Evolutionary conservation across 2,888 invertebrate genomes (phyloP).

Genomic region (Listrodromus nycthemerus): DNA sequence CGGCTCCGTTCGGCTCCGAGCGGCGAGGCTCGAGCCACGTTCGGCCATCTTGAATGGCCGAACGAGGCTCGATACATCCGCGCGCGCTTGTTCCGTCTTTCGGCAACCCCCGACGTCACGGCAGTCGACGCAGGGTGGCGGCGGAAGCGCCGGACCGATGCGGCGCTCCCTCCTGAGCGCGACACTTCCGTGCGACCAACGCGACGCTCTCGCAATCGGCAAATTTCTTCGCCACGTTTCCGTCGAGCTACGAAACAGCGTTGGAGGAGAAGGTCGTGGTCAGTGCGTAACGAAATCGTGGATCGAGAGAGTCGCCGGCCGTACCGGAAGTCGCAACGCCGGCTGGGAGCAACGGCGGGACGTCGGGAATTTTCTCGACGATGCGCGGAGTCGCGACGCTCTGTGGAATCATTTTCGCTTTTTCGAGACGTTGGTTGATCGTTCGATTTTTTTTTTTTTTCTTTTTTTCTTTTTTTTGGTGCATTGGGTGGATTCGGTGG

Average conservation of each 20-base stretch:
- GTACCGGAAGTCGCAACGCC: slow-evolving; percentile 57
- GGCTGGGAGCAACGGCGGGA: slow-evolving; percentile 56
- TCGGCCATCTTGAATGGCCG: not conserved
- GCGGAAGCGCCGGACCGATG: slow-evolving; percentile 62
- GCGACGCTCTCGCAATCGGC: not conserved
- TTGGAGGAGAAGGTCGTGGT: not conserved
- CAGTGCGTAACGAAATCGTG: not conserved
- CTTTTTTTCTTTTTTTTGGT: not conserved
- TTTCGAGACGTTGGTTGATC: not conserved
- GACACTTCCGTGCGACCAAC: not conserved
- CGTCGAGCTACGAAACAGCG: not conserved
- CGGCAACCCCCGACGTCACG: slow-evolving; percentile 43
- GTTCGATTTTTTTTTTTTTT: not conserved
- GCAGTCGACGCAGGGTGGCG: slow-evolving; percentile 65
- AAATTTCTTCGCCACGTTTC: too few species aligned
- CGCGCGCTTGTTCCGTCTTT: slow-evolving; percentile 37
- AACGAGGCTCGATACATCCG: slow-evolving; percentile 64
- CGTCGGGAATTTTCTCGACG: not conserved
- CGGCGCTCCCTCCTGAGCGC: slow-evolving; percentile 31
- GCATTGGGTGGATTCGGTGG: too few species aligned
- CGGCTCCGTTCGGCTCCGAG: too few species aligned
- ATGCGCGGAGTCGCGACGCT: too few species aligned
- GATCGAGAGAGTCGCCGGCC: not conserved
- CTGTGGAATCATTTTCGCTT: not conserved
- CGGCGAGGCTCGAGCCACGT: not conserved